These are phyloP conservation scores for Cotesia typhae DNA, from an alignment of 1,140 invertebrate species.

Conservation along the genomic window DNA sequence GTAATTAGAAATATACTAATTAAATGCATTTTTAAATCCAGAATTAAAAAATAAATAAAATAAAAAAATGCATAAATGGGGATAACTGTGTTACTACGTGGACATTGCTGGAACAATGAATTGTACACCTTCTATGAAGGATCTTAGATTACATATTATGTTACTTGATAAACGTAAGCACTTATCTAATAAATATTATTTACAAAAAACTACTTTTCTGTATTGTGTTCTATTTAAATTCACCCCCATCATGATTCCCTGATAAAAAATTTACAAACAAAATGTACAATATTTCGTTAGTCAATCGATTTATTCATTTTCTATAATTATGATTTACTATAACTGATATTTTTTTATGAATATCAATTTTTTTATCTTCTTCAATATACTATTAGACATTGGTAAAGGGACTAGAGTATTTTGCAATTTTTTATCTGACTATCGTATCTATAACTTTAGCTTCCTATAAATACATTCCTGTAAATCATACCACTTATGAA, in stretches of 20 bases:
- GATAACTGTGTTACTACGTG: slow-evolving; percentile 62
- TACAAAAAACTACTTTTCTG: slow-evolving; percentile 51
- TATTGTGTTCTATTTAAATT: neutral
- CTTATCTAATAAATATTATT: slow-evolving; percentile 64
- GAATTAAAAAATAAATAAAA: neutral
- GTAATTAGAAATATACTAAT: neutral
- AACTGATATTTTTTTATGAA: too few species aligned
- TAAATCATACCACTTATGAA: too few species aligned
- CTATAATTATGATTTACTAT: too few species aligned
- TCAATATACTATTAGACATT: too few species aligned
- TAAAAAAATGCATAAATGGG: slow-evolving; percentile 42
- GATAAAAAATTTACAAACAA: too few species aligned
- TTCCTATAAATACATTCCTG: too few species aligned
- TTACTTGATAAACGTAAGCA: slow-evolving; percentile 60
- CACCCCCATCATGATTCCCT: neutral
- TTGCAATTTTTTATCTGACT: too few species aligned
- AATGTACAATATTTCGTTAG: too few species aligned
- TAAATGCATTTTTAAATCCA: neutral
- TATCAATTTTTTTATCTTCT: too few species aligned
- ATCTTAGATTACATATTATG: slow-evolving; percentile 62
- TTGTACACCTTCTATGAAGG: slow-evolving; percentile 64
- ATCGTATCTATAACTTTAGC: too few species aligned
- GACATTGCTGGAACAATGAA: slow-evolving; percentile 65
- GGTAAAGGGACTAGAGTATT: too few species aligned
- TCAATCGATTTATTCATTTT: too few species aligned